Percentiles rank a stretch among this genome's conserved stretches.
These are phyloP conservation scores for Macrotus californicus DNA, from an alignment of 2,113 vertebrate genomes.

Conservation along the genomic window DNA sequence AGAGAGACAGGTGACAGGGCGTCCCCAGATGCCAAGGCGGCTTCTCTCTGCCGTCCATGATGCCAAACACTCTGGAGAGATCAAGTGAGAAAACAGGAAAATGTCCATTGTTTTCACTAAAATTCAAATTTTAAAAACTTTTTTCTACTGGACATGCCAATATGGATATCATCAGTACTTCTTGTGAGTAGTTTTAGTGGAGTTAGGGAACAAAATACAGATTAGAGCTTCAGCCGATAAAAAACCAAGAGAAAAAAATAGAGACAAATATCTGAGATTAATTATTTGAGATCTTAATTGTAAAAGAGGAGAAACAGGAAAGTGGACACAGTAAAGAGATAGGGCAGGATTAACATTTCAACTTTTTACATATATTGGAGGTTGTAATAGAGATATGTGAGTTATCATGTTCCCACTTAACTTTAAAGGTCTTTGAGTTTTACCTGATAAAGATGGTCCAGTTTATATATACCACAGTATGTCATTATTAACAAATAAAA, in stretches of 20 bases:
- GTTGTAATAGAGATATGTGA: background rate
- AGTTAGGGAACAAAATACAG: background rate
- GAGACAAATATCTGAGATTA: background rate
- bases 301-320: background rate
- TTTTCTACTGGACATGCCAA: background rate
- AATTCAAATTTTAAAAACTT: background rate
- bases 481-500: background rate
- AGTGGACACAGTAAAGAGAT: background rate
- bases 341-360: background rate
- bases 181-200: background rate
- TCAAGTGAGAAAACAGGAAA: background rate
- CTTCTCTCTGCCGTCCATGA: background rate
- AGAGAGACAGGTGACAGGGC: background rate
- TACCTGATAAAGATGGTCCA: background rate
- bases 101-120: background rate
- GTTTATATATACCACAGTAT: background rate
- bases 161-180: background rate
- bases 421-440: slow-evolving; percentile 4
- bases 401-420: background rate
- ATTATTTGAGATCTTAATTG: background rate
- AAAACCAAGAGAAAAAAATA: background rate
- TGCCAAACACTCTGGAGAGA: background rate
- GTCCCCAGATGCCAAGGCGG: background rate
- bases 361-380: background rate
- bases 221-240: background rate